Evolutionary conservation across 2,113 vertebrate genomes (phyloP), one percentile per base, ranked within the genome.

Genomic region (Prietella phreatophila): DNA sequence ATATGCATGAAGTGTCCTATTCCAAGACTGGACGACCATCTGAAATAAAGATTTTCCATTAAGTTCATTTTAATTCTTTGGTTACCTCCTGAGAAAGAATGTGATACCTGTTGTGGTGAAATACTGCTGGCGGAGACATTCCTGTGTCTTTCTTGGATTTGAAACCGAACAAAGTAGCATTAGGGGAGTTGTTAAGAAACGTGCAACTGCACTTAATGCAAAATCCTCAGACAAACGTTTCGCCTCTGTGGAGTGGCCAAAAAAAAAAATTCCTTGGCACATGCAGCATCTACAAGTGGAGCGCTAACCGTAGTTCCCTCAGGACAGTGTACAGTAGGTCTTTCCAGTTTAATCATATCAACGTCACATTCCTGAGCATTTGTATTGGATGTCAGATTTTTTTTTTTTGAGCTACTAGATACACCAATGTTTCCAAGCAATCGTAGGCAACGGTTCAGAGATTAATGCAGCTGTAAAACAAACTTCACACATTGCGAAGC

Each of bases 401-500:
- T 71, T 86, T 71, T 71, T 56, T 75, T 61, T 56, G 53, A 20
- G 82, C 33, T 27, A 60, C n/a, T 6, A 47, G 60, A 85, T 76
- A 69, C 33, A 56, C 60, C 69, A 53, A 42, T 47, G 30, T 65
- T 88, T 86, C 22, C 84, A 61, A 58, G 67, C n/a, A 71, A 30
- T 50, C 65, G 6, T 69, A 69, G 83, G 55, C 83, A 83, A 67
- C 69, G 84, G 86, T 85, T 91, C 92, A 91, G 87, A 91, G 86
- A 65, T 82, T 88, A 93, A 88, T 3, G 39, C 56, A 86, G 85
- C 84, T 91, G 87, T 84, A 91, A 92, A 91, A 89, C 90, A 89
- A 67, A 79, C 75, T 91, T 91, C 69, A 89, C 89, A 86, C 65
- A 85, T 85, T 85, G 86, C 14, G 89, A 82, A 79, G 71, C 88